Conservation (phyloP, 1,140 invertebrate species). For the Mya arenaria region DNA sequence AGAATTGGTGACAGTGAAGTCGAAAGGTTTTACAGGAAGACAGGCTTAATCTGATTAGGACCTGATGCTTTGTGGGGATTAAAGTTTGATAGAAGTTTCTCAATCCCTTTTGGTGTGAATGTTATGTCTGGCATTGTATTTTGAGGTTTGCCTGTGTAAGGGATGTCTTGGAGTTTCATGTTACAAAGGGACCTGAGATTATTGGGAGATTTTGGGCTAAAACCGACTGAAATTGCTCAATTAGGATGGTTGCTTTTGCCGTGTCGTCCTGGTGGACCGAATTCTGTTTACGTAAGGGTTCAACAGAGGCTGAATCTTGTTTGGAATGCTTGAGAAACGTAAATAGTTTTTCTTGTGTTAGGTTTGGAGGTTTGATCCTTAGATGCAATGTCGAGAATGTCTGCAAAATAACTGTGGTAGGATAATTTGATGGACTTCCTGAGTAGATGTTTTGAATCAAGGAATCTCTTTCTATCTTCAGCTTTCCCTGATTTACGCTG, state of each 20-base stretch:
- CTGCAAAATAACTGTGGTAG: not conserved
- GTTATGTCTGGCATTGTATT: conserved; percentile 10
- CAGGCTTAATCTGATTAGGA: conserved; percentile 15
- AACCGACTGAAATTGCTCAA: conserved; percentile 19
- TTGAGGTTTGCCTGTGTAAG: not conserved
- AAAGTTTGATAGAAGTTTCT: conserved; percentile 31
- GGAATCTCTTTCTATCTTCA: not conserved
- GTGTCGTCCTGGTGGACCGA: not conserved
- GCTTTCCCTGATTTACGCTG: not conserved
- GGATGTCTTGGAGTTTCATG: conserved; percentile 14
- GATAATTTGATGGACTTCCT: not conserved
- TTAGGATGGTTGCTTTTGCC: not conserved
- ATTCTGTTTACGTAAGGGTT: not conserved
- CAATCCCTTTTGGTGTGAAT: conserved; percentile 15
- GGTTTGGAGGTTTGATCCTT: not conserved
- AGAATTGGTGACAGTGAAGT: too few species aligned
- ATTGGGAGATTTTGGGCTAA: not conserved
- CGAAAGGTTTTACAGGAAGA: conserved; percentile 13
- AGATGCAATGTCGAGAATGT: not conserved
- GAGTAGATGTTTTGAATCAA: not conserved
- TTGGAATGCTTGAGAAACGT: not conserved
- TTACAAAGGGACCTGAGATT: not conserved
- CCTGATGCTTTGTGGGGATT: conserved; percentile 29
- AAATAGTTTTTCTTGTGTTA: conserved; percentile 1
- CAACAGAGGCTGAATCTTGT: conserved; percentile 3